Base-by-base conservation (phyloP, 2,797 vertebrate genomes). In the Propithecus perrieri region DNA sequence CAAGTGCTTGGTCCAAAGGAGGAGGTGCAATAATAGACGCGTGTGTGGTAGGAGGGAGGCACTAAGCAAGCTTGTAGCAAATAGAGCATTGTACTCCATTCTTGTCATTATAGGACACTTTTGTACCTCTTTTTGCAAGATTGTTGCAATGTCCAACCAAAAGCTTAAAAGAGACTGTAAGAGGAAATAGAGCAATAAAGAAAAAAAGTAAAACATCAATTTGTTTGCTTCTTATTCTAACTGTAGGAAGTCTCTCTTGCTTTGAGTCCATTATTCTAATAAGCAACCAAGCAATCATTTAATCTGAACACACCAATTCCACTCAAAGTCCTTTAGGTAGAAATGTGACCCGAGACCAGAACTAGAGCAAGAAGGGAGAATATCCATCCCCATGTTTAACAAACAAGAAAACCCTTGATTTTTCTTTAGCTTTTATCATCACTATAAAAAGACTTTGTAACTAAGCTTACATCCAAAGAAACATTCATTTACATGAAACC, bases 281-380 rank as follows among this genome's bases (percentile, higher is more conserved):
- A 83, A 95, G 75, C 15, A 92, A 61, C 26, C 55, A 92, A 96
- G 61, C 38, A 92, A 20, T 81, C 80, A 89, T 91, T 87, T 10
- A 2, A 38, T 55, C 92, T 96, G 41, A 30, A 85, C n/a, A 57
- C 28, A 94, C 13, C 1, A 89, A 71, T 96, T 96, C 50, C 74
- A 91, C 5, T 7, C 79, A 2, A 38, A 80, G 46, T 96, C 85
- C 57, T 96, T 46, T 83, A 97, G 30, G 17, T 96, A 65, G 74
- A 97, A 91, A 95, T n/a, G 20, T 65, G 94, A 93, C 76, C 46
- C 11, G 22, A 94, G 28, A 38, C 55, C 43, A 94, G 69, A 96
- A 65, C 41, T 5, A 30, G 6, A 94, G 35, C 7, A 80, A n/a
- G 24, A 91, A 81, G 9, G 1, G 15, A 30, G 48, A 76, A 6